Base-by-base conservation (phyloP, 2,113 vertebrate species). In the Laterallus jamaicensis region DNA sequence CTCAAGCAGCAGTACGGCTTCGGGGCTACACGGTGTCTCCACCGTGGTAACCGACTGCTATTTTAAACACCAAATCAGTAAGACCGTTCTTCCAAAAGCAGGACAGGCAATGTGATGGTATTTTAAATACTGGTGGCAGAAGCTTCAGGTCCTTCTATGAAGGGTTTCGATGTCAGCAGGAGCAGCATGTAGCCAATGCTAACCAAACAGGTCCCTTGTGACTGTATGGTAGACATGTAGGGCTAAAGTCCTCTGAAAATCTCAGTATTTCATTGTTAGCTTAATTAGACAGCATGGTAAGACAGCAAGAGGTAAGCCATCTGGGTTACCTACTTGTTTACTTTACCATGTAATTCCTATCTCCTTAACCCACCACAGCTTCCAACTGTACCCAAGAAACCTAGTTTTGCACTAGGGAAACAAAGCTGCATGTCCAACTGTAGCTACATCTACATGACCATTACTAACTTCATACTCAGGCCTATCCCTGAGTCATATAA, bases 1-100 rank as follows among this genome's bases (percentile, higher is more conserved):
- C 62, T 35, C 15, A 1, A 22, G 32, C 0, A 37, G 37, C 82
- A 70, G 29, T 0, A 0, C 4, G 3, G 28, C 20, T 13, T 15
- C 67, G 44, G 67, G 21, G 9, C 26, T 29, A 1, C 39, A 1
- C 47, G 12, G 16, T 2, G 40, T 5, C 35, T 35, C 35, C 35
- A 35, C 35, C 49, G 19, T 20, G 28, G 17, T 3, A 64, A 78
- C 20, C 54, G 31, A 7, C 15, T 42, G 44, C 63, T 29, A 8
- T 29, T 76, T 32, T 11, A 42, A 52, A 59, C 47, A 70, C 29
- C 50, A 32, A 10, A 66, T 18, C 47, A 40, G 28, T 28, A 21
- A 50, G 12, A 39, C 1, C 3, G 1, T n/a, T 82, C 70, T 58
- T 71, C 29, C 44, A 63, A 56, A 87, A 63, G 44, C 40, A 39